phyloP scores from a whole-genome alignment of 2,888 invertebrate genomes.

The Cylindroiulus punctatus region DNA sequence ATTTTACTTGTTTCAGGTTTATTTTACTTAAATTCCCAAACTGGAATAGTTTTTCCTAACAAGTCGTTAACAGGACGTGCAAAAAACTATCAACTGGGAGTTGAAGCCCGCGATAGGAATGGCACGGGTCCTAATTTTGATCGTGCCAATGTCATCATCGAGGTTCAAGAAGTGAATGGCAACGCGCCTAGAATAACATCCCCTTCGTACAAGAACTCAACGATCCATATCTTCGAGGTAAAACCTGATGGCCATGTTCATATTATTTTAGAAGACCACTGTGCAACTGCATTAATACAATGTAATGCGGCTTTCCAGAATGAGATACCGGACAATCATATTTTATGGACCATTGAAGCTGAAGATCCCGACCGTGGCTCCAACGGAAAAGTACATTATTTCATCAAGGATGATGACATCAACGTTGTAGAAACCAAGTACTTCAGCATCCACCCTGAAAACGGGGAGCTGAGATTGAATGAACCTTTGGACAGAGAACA shows the following conservation, averaged over 20 bases:
- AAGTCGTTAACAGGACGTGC: conserved; percentile 76
- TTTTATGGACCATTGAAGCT: conserved; percentile 51
- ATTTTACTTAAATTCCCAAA: conserved; percentile 79
- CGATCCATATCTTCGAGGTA: conserved; percentile 85
- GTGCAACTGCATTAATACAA: background rate
- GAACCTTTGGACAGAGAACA: conserved; percentile 82
- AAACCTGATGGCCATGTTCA: conserved; percentile 59
- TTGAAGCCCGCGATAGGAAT: conserved; percentile 81
- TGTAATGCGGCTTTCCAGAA: background rate
- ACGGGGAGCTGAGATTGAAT: conserved; percentile 83
- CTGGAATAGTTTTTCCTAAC: conserved; percentile 84
- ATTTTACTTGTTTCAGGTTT: conserved; percentile 69
- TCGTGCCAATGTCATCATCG: conserved; percentile 76
- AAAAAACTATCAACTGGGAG: conserved; percentile 72
- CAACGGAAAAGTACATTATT: conserved; percentile 54
- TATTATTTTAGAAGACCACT: background rate
- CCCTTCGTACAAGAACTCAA: conserved; percentile 79
- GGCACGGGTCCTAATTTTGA: conserved; percentile 67
- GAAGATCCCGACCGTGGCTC: conserved; percentile 55
- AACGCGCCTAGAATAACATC: conserved; percentile 82
- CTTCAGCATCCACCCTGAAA: conserved; percentile 80
- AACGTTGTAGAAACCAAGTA: conserved; percentile 72
- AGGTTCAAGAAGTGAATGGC: conserved; percentile 65
- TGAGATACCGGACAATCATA: background rate
- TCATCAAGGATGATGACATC: conserved; percentile 48